These are phyloP conservation scores for Phalera bucephala DNA, from an alignment of 2,888 invertebrate genomes.

Conservation along the genomic window DNA sequence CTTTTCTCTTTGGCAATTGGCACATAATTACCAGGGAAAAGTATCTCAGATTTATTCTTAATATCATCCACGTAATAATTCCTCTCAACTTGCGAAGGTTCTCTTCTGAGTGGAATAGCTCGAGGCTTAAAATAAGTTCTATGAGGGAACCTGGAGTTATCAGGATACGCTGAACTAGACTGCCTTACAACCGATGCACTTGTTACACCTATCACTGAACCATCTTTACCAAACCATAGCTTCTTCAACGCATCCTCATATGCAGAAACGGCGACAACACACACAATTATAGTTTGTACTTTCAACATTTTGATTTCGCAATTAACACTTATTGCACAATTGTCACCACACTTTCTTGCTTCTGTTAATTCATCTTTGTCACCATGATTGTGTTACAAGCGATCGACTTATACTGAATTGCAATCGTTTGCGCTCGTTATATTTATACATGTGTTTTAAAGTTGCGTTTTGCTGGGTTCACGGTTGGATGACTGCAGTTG, in stretches of 20 bases:
- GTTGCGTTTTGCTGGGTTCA: conserved; percentile 76
- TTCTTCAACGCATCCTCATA: conserved; percentile 64
- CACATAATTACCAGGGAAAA: conserved; percentile 77
- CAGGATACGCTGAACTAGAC: conserved; percentile 38
- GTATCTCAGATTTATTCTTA: conserved; percentile 59
- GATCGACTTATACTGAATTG: conserved; percentile 79
- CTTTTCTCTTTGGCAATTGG: conserved; percentile 78
- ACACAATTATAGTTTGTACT: conserved; percentile 57
- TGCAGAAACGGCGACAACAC: conserved; percentile 45
- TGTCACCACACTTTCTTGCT: conserved; percentile 64
- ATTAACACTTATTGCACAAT: conserved; percentile 42
- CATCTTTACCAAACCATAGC: conserved; percentile 62
- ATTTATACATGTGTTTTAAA: conserved; percentile 79
- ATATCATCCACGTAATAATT: conserved; percentile 57
- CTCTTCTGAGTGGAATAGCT: conserved; percentile 51
- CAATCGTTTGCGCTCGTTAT: conserved; percentile 65
- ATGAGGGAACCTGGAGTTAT: conserved; percentile 36
- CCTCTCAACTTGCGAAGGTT: conserved; percentile 44
- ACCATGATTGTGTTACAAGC: conserved; percentile 76
- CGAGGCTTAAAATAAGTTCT: conserved; percentile 65
- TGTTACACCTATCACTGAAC: conserved; percentile 60
- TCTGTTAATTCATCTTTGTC: conserved; percentile 44
- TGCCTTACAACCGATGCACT: conserved; percentile 65
- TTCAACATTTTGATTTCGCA: conserved; percentile 49
- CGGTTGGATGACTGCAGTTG: conserved; percentile 63